Evolutionary conservation across 2,113 vertebrate genomes (phyloP).

Genomic region (Sapajus apella): DNA sequence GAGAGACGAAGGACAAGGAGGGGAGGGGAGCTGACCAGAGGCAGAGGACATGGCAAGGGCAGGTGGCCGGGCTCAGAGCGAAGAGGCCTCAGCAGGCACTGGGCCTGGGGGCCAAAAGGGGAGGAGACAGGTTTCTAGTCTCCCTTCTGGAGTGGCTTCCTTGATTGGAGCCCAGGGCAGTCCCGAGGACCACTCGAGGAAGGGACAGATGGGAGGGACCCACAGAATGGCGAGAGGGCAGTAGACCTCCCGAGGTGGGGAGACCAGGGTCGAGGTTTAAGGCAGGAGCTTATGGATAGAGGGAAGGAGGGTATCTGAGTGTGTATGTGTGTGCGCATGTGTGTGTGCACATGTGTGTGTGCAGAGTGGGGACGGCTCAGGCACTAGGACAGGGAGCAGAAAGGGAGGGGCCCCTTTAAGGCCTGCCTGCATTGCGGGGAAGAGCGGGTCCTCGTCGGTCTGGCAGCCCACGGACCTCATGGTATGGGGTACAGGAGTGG

Average conservation of each 20-base stretch:
- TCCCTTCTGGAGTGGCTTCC: neutral
- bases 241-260: conserved; percentile 68
- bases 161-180: neutral
- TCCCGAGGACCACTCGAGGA: neutral
- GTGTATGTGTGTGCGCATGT: neutral
- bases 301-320: conserved; percentile 11
- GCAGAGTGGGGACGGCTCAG: accelerated
- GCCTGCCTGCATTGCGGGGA: conserved; percentile 90
- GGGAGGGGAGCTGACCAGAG: neutral
- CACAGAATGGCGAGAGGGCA: neutral
- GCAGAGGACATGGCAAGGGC: accelerated
- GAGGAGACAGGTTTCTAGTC: neutral
- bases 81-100: neutral
- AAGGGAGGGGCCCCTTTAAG: neutral
- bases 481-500: conserved; percentile 79
- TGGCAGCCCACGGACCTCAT: conserved; percentile 94
- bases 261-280: neutral
- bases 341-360: neutral
- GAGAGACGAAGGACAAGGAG: neutral
- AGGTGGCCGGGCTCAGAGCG: too few relatives aligned
- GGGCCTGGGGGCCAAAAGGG: neutral
- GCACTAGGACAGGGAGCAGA: neutral
- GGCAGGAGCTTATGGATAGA: conserved; percentile 51
- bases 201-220: neutral
- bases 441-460: conserved; percentile 91